Percentiles rank a stretch among this genome's conserved stretches.
These are phyloP conservation scores for Masnerella sp. DNA, from an alignment of 2,888 invertebrate genomes.

Conservation along the genomic window DNA sequence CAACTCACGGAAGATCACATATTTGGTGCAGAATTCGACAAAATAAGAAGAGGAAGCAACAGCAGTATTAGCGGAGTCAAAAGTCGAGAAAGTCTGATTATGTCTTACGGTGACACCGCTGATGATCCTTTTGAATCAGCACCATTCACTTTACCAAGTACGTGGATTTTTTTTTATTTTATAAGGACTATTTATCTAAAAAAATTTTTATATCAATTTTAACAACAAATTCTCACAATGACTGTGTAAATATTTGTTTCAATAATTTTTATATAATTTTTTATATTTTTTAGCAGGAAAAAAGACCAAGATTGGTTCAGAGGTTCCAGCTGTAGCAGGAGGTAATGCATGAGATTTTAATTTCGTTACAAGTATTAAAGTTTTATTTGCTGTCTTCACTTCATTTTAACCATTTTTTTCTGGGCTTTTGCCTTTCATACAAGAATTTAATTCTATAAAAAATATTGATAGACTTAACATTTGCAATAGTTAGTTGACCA, in stretches of 20 bases:
- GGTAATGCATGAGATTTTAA: constrained; percentile 77
- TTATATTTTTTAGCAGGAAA: constrained; percentile 69
- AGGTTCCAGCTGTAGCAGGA: constrained; percentile 76
- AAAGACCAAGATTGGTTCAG: constrained; percentile 75
- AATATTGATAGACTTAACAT: constrained; percentile 29
- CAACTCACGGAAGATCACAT: constrained; percentile 88
- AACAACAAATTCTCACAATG: not conserved
- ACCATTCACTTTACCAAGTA: constrained; percentile 87
- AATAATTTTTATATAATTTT: not conserved
- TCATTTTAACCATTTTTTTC: constrained; percentile 32
- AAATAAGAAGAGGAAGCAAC: constrained; percentile 87
- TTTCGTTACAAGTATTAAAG: constrained; percentile 51
- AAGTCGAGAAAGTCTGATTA: constrained; percentile 84
- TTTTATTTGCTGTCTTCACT: constrained; percentile 50
- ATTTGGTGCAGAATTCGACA: constrained; percentile 91
- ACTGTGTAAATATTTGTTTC: not conserved
- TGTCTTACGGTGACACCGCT: constrained; percentile 81
- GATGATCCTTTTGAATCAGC: constrained; percentile 90
- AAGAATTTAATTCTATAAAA: constrained; percentile 34
- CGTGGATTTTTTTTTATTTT: constrained; percentile 61
- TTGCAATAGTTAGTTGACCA: constrained; percentile 19
- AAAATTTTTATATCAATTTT: not conserved
- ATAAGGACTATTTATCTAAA: not conserved
- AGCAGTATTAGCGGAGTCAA: constrained; percentile 86
- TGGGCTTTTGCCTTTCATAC: constrained; percentile 37